A percentile compares a stretch with the other conserved stretches of the same genome.
phyloP scores from a whole-genome alignment of 2,797 vertebrate species.

The Buceros bicornis region DNA sequence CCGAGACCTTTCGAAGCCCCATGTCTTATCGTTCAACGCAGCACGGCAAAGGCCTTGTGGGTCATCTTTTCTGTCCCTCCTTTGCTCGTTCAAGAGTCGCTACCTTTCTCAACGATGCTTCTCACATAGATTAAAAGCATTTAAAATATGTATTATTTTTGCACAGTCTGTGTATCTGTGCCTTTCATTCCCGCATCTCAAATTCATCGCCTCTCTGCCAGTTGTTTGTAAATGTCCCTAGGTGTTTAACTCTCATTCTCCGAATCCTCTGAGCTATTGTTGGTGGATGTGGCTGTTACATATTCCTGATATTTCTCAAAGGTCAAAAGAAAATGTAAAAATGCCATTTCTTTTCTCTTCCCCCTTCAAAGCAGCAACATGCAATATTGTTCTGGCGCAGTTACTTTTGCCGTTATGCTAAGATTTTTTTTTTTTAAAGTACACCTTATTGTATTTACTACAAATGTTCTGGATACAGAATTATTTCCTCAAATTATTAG shows the following conservation, averaged over 20 bases:
- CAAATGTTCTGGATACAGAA: constrained; percentile 58
- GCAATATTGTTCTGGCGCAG: constrained; percentile 48
- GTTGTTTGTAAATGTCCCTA: constrained; percentile 68
- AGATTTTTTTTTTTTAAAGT: constrained; percentile 35
- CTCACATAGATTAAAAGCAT: constrained; percentile 45
- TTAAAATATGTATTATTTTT: constrained; percentile 40
- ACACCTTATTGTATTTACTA: constrained; percentile 64
- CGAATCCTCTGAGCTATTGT: constrained; percentile 49
- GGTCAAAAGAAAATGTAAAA: constrained; percentile 76
- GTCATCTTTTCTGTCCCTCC: neutral
- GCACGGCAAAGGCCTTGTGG: neutral
- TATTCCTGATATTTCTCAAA: constrained; percentile 76
- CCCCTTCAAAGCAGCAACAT: constrained; percentile 35
- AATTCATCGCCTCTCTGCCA: constrained; percentile 47
- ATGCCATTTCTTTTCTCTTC: constrained; percentile 52
- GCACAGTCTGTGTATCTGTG: neutral
- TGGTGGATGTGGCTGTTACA: constrained; percentile 61
- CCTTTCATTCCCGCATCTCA: constrained; percentile 46
- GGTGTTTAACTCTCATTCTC: constrained; percentile 61
- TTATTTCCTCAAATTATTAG: constrained; percentile 63
- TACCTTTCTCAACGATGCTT: neutral
- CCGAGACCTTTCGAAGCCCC: neutral
- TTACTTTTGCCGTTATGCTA: constrained; percentile 32
- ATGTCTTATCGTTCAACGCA: neutral
- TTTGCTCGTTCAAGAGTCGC: neutral